phyloP scores from a whole-genome alignment of 2,797 vertebrate species.

The Scolopax bukidnonensis region DNA sequence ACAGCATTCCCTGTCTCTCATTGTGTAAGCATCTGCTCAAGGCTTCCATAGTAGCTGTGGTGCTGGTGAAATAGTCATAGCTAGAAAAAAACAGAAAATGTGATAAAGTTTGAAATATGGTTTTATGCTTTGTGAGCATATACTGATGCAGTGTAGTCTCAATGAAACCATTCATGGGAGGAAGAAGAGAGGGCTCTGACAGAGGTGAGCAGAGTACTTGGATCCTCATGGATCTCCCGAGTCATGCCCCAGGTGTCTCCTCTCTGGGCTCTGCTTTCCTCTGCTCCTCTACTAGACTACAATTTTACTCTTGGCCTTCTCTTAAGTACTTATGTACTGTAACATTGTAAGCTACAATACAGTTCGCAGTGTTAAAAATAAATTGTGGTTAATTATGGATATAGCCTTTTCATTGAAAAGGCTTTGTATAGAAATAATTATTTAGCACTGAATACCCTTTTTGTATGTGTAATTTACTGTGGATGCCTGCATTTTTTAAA shows the following conservation, averaged over 20 bases:
- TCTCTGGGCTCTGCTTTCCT: neutral
- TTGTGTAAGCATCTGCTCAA: neutral
- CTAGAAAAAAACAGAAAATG: neutral
- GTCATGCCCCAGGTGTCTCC: accelerated
- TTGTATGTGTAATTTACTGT: neutral
- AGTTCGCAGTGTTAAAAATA: slow-evolving; percentile 17
- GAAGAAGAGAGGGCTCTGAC: neutral
- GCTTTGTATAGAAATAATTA: neutral
- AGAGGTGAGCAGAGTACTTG: neutral
- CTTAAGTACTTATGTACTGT: neutral
- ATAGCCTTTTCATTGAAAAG: slow-evolving; percentile 31
- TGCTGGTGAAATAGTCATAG: neutral
- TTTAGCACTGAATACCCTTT: slow-evolving; percentile 19
- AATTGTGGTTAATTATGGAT: neutral
- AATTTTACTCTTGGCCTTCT: neutral
- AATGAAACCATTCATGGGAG: neutral
- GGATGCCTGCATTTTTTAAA: neutral
- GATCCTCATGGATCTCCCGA: neutral
- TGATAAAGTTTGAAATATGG: neutral
- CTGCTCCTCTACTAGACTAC: neutral
- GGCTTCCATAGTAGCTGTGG: neutral
- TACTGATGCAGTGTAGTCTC: accelerated
- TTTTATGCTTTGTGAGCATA: neutral
- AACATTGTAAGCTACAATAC: accelerated
- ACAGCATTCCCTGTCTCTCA: neutral